Base-by-base conservation (phyloP, 2,113 vertebrate genomes). In the Ammodytes dubius region DNA sequence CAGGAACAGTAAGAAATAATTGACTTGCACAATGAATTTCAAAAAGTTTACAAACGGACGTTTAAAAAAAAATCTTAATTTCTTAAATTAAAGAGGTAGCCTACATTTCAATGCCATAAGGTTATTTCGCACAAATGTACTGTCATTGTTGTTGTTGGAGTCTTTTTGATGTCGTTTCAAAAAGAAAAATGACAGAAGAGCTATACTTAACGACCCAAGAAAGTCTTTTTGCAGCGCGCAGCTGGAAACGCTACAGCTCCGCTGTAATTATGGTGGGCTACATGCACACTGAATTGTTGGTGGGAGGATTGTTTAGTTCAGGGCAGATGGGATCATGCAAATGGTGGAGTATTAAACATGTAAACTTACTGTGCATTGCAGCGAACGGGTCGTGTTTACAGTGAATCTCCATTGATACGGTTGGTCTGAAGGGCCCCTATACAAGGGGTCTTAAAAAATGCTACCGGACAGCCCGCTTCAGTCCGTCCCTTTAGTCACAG, bases 311-410 rank as follows among this genome's bases (percentile, higher is more conserved):
- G 49, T 27, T 43, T 15, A 50, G 70, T 43, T 77, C 49, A 53
- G 53, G 45, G 43, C 46, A 74, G 50, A 70, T 66, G 82, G 58
- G 61, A 58, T 63, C 74, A 83, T 89, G 86, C 82, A 91, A 61
- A 83, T 50, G 40, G 45, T 46, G 67, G 35, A 42, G 49, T 60
- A 81, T 70, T 5, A 67, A 83, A 63, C 13, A 9, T 4, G 57
- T 50, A 53, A 84, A 93, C 98, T 99, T 98, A 99, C 98, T 97
- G 96, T 99, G 98, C 98, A 99, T 99, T 75, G 98, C 98, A 89
- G 98, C 97, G 91, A 99, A 99, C 92, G 98, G 97, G 96, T 99
- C 98, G 97, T 99, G 98, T 94, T 99, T 99, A 96, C 98, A 99
- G 95, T 99, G 98, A 95, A 99, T 99, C 97, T 99, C 98, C 98